Conservation (phyloP, 2,113 vertebrate genomes). For the Burhinus oedicnemus region DNA sequence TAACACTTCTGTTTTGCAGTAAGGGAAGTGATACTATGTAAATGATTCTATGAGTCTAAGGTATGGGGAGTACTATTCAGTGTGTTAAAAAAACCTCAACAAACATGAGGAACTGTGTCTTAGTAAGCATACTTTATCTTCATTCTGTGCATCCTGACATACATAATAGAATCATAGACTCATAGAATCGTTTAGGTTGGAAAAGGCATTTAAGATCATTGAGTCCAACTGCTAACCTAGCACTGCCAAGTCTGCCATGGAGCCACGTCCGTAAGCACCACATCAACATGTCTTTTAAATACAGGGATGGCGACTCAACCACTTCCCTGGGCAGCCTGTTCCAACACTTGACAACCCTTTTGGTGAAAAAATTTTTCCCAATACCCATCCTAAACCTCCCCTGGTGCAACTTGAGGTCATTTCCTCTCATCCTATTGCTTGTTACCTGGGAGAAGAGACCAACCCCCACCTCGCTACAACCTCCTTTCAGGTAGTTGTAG, state of each 20-base stretch:
- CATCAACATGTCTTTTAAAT: background rate
- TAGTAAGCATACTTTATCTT: background rate
- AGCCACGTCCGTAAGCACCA: background rate
- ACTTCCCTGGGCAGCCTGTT: background rate
- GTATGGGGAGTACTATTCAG: background rate
- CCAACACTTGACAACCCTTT: background rate
- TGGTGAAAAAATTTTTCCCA: background rate
- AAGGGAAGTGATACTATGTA: background rate
- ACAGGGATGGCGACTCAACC: background rate
- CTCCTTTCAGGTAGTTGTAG: background rate
- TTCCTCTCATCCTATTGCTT: background rate
- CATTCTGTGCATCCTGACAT: background rate
- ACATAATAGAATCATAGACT: background rate
- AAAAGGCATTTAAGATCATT: background rate
- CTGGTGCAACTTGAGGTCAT: background rate
- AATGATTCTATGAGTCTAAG: background rate
- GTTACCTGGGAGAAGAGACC: background rate
- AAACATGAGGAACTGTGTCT: background rate
- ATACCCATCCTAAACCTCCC: background rate
- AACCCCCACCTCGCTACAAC: background rate
- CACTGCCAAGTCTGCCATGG: background rate
- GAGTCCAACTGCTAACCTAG: background rate
- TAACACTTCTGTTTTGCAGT: background rate
- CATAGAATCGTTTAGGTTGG: background rate
- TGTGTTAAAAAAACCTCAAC: fast-evolving